Evolutionary conservation across 92 coral and sea anemone genomes (phyloP), one percentile per base, ranked within the genome.

Genomic region (Porites evermanni): DNA sequence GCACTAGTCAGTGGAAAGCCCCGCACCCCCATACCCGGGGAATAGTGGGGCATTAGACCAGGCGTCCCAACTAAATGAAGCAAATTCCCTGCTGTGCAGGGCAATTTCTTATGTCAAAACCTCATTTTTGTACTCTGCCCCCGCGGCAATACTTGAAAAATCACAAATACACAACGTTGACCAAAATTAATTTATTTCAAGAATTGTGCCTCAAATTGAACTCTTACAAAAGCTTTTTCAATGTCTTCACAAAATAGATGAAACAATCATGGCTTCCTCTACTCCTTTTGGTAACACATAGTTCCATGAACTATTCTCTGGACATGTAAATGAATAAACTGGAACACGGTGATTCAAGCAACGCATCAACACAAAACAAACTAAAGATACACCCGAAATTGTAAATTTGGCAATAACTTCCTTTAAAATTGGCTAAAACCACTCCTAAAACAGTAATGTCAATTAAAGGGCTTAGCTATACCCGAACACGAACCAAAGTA

Each of bases 51-150:
- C 32, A 29, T 29, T 29, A 29, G 32, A 29, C 32, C 32, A 29
- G 32, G 32, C 32, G 32, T 29, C 32, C 32, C 4, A 0, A 29
- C 32, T 29, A 29, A 29, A 29, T 29, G 32, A 29, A 29, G 32
- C 32, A 29, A 88, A 88, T 82, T 65, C 91, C 87, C 88, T 4
- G 91, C 91, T 75, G 64, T 82, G 80, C 70, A 72, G 88, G 88
- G 80, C 82, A 81, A 79, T 74, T 70, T 88, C 84, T 79, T 83
- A 71, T 64, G 74, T 81, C 87, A 71, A 88, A 81, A 81, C 88
- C 74, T 56, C 75, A 67, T 50, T 88, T 74, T 64, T 77, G 78
- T 79, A 67, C 91, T 47, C 83, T 70, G 68, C 91, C 87, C 82
- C 78, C 0, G 72, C 1, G 70, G 91, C 88, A 84, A 84, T 82